A percentile compares a stretch with the other conserved stretches of the same genome.
These are phyloP conservation scores for Gastracanthus pulcherrimus DNA, from an alignment of 2,888 invertebrate genomes.

Conservation along the genomic window DNA sequence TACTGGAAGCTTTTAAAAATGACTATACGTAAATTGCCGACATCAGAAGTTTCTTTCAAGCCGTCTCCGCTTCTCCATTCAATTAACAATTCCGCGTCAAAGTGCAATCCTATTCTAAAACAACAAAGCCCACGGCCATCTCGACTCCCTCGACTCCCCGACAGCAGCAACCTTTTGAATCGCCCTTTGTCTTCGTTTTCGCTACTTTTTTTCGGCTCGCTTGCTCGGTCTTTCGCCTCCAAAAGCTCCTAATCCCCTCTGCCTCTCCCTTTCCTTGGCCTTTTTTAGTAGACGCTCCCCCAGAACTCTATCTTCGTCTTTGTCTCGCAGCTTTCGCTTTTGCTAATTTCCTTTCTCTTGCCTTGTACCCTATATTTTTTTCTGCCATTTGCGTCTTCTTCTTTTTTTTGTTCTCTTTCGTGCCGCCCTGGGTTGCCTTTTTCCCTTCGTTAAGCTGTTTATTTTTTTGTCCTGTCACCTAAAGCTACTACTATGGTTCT, in stretches of 20 bases:
- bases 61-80: conserved; percentile 21
- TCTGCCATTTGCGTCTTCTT: not conserved
- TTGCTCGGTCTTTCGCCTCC: conserved; percentile 40
- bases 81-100: conserved; percentile 54
- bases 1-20: conserved; percentile 7
- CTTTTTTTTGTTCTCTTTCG: not conserved
- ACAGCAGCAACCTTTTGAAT: conserved; percentile 40
- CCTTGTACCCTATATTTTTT: not conserved
- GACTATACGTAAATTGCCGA: not conserved
- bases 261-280: conserved; percentile 7
- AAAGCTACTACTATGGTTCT: too few relatives aligned
- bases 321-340: not conserved
- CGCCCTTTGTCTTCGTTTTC: conserved; percentile 38
- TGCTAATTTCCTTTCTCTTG: conserved; percentile 28
- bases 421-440: not conserved
- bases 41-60: not conserved
- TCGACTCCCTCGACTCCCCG: conserved; percentile 40
- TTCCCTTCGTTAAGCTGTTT: not conserved
- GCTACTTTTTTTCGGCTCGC: conserved; percentile 59
- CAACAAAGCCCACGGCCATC: conserved; percentile 36
- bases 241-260: conserved; percentile 47
- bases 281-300: conserved; percentile 10
- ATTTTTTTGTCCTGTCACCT: not conserved
- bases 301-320: not conserved
- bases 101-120: conserved; percentile 49